Evolutionary conservation across 2,113 vertebrate genomes (phyloP), one percentile per base, ranked within the genome.

Genomic region (Pedetes capensis): DNA sequence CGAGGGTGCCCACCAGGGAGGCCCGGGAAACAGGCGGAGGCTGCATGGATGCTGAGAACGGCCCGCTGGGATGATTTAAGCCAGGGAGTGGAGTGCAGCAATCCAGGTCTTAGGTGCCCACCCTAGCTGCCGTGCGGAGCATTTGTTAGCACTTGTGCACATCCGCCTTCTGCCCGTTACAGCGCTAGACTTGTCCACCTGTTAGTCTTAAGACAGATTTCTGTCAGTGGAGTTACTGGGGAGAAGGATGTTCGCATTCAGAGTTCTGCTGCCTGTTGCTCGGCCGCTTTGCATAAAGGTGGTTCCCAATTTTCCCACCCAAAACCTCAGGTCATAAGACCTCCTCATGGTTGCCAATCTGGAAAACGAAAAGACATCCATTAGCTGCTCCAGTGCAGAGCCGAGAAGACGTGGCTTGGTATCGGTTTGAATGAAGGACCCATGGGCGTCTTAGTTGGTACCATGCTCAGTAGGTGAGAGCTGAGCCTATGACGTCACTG

Each of bases 251-350:
- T 44, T 5, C 8, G 2, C 37, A 39, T 66, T 89, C 82, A 82
- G 76, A 92, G 72, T 37, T 25, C 37, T 13, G 18, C n/a, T 81
- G 18, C 55, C 29, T 44, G 8, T 29, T n/a, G 18, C 42, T 47
- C 16, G 25, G 18, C 79, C 10, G 1, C 74, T 42, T 89, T 51
- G 39, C n/a, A 61, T 42, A 68, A 55, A 66, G 37, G 25, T 14
- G 1, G 8, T 51, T 66, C 12, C 23, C 49, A 8, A 2, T 55
- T 53, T 61, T 71, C 32, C 51, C 18, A 27, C 27, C 27, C n/a
- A 17, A 10, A 34, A 6, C 0, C 14, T 0, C 1, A 0, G 7
- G 8, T 61, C 37, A 0, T 64, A 37, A 79, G 74, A 49, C 47
- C 32, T 66, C n/a, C 14, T 39, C 34, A 2, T 39, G 25, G 27